Conservation (phyloP, 2,113 vertebrate genomes). For the Semicossyphus pulcher region DNA sequence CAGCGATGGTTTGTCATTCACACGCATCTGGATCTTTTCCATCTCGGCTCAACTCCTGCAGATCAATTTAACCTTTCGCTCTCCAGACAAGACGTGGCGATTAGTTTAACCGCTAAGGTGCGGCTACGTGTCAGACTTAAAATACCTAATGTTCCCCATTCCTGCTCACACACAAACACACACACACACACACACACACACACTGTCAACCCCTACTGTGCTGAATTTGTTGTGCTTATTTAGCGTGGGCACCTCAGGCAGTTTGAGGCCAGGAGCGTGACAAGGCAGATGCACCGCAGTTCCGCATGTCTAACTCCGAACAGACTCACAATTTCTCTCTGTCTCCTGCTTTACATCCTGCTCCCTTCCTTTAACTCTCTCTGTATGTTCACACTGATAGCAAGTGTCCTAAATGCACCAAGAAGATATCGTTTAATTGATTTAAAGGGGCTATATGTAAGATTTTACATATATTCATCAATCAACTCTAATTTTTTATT, state of each 20-base stretch:
- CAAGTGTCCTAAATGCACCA: background rate
- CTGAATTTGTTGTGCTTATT: constrained; percentile 77
- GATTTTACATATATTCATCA: too few relatives aligned
- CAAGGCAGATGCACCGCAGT: constrained; percentile 65
- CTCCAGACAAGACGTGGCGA: constrained; percentile 55
- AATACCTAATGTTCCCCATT: constrained; percentile 59
- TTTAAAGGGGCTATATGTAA: too few relatives aligned
- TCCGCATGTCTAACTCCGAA: constrained; percentile 74
- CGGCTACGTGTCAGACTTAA: constrained; percentile 52
- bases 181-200: constrained; percentile 16
- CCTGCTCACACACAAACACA: constrained; percentile 32
- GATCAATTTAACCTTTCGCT: constrained; percentile 64
- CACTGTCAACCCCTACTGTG: constrained; percentile 25
- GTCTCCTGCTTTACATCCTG: constrained; percentile 9
- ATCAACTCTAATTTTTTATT: too few relatives aligned
- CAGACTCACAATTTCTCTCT: constrained; percentile 59
- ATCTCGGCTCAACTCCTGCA: constrained; percentile 42
- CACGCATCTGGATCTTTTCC: constrained; percentile 44
- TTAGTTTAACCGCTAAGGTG: constrained; percentile 56
- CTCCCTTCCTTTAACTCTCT: constrained; percentile 10
- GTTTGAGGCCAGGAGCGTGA: constrained; percentile 72
- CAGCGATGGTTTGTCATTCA: constrained; percentile 27
- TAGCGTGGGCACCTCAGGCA: constrained; percentile 58
- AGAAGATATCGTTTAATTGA: background rate
- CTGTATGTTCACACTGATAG: background rate